Percentiles rank a stretch among this genome's conserved stretches.
Conservation (phyloP, 2,888 invertebrate species). For the Trachelus iudaicus region DNA sequence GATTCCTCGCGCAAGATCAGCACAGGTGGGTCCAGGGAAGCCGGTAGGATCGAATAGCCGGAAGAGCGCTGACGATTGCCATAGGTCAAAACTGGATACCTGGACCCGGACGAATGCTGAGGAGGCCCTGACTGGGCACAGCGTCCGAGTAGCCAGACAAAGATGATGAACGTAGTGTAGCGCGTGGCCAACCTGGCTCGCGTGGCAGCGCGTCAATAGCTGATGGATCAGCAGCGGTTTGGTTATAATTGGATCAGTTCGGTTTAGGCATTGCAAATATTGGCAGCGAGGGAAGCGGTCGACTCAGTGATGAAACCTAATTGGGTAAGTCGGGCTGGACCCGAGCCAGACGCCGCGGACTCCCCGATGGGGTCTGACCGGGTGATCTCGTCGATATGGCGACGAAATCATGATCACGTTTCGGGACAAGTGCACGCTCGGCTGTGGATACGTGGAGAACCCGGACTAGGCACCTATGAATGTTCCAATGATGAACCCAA, state of each 20-base stretch:
- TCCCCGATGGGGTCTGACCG: background rate
- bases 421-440: background rate
- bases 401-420: background rate
- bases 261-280: slow-evolving; percentile 61
- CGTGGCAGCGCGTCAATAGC: slow-evolving; percentile 40
- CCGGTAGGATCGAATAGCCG: background rate
- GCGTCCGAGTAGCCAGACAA: background rate
- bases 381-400: slow-evolving; percentile 18
- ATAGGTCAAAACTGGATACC: background rate
- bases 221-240: slow-evolving; percentile 45
- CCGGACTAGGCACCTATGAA: background rate
- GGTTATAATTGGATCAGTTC: slow-evolving; percentile 59
- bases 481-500: background rate
- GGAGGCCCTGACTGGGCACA: background rate
- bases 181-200: slow-evolving; percentile 29
- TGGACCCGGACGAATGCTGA: background rate
- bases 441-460: background rate
- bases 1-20: background rate
- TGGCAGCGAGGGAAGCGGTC: slow-evolving; percentile 59
- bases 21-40: background rate
- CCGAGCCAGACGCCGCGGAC: slow-evolving; percentile 40
- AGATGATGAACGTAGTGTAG: slow-evolving; percentile 18
- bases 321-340: slow-evolving; percentile 64
- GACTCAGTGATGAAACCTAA: slow-evolving; percentile 64
- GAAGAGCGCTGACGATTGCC: too few species aligned